Conservation (phyloP, 2,888 invertebrate genomes). For the Hydriomena furcata region DNA sequence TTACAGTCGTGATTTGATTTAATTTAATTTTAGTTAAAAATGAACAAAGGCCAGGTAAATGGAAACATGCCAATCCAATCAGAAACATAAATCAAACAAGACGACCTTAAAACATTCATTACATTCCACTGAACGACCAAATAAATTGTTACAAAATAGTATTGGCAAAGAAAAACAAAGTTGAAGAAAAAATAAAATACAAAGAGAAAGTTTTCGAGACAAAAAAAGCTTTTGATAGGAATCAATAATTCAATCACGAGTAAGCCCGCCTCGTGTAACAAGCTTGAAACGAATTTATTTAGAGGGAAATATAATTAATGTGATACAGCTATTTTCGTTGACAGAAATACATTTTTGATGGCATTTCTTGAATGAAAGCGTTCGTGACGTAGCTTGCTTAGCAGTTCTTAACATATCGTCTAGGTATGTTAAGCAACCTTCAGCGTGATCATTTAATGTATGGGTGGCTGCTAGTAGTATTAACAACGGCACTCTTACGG, state of each 20-base stretch:
- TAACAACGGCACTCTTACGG: no score
- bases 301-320: slow-evolving; percentile 29
- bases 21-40: no score
- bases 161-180: slow-evolving; percentile 20
- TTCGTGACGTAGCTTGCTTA: no score
- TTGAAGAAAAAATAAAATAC: slow-evolving; percentile 10
- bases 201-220: slow-evolving; percentile 9
- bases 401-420: no score
- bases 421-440: no score
- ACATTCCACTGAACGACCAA: neutral
- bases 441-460: no score
- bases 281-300: slow-evolving; percentile 28
- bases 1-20: no score
- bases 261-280: slow-evolving; percentile 24
- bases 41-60: neutral
- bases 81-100: neutral
- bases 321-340: slow-evolving; percentile 11
- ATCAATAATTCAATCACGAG: slow-evolving; percentile 28
- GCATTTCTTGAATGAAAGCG: neutral
- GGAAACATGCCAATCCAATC: neutral
- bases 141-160: slow-evolving; percentile 14
- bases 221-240: slow-evolving; percentile 20
- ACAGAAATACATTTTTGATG: neutral
- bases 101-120: neutral
- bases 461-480: no score